A percentile compares a stretch with the other conserved stretches of the same genome.
These are phyloP conservation scores for Varecia variegata DNA, from an alignment of 2,797 vertebrate genomes.

Conservation along the genomic window DNA sequence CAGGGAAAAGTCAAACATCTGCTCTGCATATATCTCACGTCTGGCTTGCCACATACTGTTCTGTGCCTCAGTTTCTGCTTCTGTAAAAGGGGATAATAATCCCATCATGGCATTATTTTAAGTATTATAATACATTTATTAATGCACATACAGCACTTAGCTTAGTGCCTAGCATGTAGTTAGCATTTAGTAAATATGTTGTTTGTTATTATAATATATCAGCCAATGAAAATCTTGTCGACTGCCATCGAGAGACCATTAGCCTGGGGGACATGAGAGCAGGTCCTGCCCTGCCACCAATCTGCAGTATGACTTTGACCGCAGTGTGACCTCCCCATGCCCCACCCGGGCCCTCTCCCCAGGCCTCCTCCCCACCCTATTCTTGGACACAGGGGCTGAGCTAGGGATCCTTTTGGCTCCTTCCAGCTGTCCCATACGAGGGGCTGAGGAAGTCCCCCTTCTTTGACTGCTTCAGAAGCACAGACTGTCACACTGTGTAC, in stretches of 20 bases:
- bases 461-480: neutral
- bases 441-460: neutral
- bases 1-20: neutral
- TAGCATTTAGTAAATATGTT: neutral
- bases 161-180: neutral
- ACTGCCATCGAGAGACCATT: no score
- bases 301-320: neutral
- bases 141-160: neutral
- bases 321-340: neutral
- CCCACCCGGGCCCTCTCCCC: rapidly evolving
- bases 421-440: neutral
- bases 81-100: neutral
- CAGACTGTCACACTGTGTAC: neutral
- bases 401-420: neutral
- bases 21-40: rapidly evolving
- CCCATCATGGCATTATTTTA: neutral
- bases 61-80: neutral
- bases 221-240: neutral
- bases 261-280: neutral
- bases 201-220: neutral
- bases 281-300: neutral
- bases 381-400: neutral
- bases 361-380: rapidly evolving
- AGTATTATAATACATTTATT: neutral
- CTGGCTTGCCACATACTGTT: neutral